Evolutionary conservation across 2,888 invertebrate species (phyloP), one percentile per base, ranked within the genome.

Genomic region (Biston stratarius): DNA sequence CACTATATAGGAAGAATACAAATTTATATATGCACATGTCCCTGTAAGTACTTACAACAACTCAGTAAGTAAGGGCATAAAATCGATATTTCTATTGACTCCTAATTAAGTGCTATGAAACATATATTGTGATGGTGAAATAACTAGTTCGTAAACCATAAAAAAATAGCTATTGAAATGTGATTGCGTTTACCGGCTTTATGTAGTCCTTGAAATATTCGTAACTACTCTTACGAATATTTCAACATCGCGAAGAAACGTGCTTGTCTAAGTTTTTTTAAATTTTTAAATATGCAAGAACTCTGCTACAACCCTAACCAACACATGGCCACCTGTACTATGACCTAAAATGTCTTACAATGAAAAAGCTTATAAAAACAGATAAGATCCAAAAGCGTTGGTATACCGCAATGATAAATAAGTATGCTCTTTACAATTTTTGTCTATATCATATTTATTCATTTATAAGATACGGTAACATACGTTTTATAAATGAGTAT

Each of bases 31-130:
- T 85, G 82, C 85, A 86, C 81, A 84, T 78, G 80, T 89, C 90
- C 90, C 90, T 91, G 90, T 90, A 89, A 83, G 80, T 88, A 81
- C 77, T 53, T 86, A 87, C 80, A 84, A 85, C 81, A 84, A 85
- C 81, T 81, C 74, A 83, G 78, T 77, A 81, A 83, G 78, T 77
- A 81, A 84, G 84, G 84, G 82, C 79, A 74, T 71, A 74, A 14
- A 69, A 64, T 73, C 61, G 70, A 72, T 45, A 70, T 67, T 51
- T 56, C 58, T 67, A 63, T 58, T 52, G 57, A 65, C 58, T 48
- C 55, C 58, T 24, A 42, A 24, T 9, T 38, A 38, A 7, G 15
- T 24, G 2, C 6, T 47, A 2, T 10, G 11, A 5, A 42, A 10
- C 5, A 42, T 42, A 10, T 1, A 42, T 9, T 6, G 9, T 40